Evolutionary conservation across 2,113 vertebrate species (phyloP), one percentile per base, ranked within the genome.

Genomic region (Psilopogon haemacephalus): DNA sequence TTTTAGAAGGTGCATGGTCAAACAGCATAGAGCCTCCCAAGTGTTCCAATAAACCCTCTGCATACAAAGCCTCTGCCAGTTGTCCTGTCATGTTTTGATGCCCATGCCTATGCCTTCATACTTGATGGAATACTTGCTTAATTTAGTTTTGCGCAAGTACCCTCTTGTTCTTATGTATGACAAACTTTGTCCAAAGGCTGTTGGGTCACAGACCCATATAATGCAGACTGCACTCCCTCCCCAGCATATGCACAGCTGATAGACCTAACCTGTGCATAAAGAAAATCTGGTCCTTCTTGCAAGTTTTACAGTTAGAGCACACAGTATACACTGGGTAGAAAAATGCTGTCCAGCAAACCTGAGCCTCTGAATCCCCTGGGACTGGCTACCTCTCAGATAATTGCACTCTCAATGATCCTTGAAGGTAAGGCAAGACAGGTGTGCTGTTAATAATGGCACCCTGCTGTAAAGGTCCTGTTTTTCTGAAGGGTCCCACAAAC

Each of bases 281-380:
- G 63, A 59, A 8, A 69, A 44, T 23, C 9, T 33, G 15, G 1
- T 56, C 14, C 28, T 40, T 81, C 27, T 18, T 54, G 30, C 5
- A 65, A 50, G 26, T 33, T 78, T 46, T 15, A 44, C 8, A 12
- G 4, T 55, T 40, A 56, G 5, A 70, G 59, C 27, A 38, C 17
- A 3, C 20, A 15, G 46, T 6, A 11, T 6, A 21, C 21, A 24
- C 9, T 7, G 4, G 2, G 11, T 1, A 3, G n/a, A 37, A 15
- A 52, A 52, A 24, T 21, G 30, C 40, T 1, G 2, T 23, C 33
- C 14, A 26, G 46, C 26, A 62, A 46, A 12, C 12, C 15, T 46
- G 8, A n/a, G 32, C 35, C 21, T 35, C 10, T 15, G 58, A 58
- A 58, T 50, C 21, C 64, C 17, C 9, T 15, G 35, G 58, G 40